Conservation (phyloP, 2,113 vertebrate species). For the Xenus cinereus region DNA sequence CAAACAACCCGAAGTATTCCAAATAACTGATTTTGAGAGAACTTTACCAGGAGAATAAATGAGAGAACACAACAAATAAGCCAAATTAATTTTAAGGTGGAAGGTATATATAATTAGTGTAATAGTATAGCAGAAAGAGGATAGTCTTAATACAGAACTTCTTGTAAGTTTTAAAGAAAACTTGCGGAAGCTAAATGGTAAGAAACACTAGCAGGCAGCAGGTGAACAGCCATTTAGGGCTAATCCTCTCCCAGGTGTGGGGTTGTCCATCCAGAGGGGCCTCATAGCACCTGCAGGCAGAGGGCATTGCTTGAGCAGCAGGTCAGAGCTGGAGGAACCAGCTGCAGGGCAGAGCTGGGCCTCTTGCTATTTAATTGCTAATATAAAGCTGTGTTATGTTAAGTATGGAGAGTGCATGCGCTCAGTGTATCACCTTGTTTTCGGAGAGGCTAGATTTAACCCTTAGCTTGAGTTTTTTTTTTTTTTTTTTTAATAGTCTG, state of each 20-base stretch:
- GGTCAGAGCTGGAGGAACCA: background rate
- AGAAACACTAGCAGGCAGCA: background rate
- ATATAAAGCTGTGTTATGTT: background rate
- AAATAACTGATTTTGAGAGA: background rate
- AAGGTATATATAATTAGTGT: background rate
- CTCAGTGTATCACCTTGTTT: background rate
- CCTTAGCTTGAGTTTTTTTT: background rate
- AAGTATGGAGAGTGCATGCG: background rate
- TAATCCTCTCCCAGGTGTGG: background rate
- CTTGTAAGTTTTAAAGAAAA: background rate
- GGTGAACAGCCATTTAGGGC: background rate
- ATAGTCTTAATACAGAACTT: background rate
- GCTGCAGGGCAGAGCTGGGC: background rate
- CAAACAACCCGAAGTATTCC: background rate
- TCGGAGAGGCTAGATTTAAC: background rate
- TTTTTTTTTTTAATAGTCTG: too few species aligned
- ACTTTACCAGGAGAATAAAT: background rate
- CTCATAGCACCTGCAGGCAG: background rate
- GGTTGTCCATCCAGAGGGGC: fast-evolving
- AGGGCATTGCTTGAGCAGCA: background rate
- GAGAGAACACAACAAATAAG: background rate
- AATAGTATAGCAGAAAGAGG: background rate
- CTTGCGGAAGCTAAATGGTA: background rate
- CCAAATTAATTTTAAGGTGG: background rate
- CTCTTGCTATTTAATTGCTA: background rate